Evolutionary conservation across 2,888 invertebrate genomes (phyloP).

Genomic region (Anoncus sp.): DNA sequence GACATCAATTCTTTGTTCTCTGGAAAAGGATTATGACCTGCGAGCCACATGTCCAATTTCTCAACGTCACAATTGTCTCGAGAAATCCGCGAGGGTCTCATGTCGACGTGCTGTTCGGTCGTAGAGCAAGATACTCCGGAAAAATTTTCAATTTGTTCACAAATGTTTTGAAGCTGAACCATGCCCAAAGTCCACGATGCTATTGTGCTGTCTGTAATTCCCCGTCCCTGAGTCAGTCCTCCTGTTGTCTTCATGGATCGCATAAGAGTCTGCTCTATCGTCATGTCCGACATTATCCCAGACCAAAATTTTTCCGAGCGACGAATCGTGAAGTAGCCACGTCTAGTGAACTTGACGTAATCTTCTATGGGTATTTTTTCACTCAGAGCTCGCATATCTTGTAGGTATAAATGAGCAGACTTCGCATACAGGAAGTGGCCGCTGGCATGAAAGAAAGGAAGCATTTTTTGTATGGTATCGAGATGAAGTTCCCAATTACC

Average conservation of each 20-base stretch:
- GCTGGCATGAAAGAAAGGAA: slow-evolving; percentile 78
- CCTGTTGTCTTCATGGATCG: slow-evolving; percentile 28
- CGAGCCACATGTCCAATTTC: slow-evolving; percentile 44
- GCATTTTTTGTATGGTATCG: slow-evolving; percentile 59
- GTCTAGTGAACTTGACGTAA: slow-evolving; percentile 5
- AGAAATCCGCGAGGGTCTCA: slow-evolving; percentile 59
- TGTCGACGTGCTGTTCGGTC: slow-evolving; percentile 73
- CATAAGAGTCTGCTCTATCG: slow-evolving; percentile 38
- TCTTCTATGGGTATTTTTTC: slow-evolving; percentile 60
- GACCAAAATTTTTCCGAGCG: slow-evolving; percentile 39
- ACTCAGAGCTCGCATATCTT: slow-evolving; percentile 74
- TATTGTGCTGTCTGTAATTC: slow-evolving; percentile 63
- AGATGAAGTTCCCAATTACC: slow-evolving; percentile 65
- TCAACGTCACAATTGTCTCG: slow-evolving; percentile 46
- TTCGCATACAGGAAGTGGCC: slow-evolving; percentile 80
- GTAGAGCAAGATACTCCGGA: slow-evolving; percentile 61
- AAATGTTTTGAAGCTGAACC: slow-evolving; percentile 62
- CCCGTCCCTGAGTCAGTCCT: slow-evolving; percentile 29
- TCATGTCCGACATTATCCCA: slow-evolving; percentile 39
- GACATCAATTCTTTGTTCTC: slow-evolving; percentile 40
- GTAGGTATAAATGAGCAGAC: slow-evolving; percentile 77
- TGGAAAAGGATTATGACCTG: slow-evolving; percentile 49
- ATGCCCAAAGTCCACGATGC: slow-evolving; percentile 66
- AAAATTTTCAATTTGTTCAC: slow-evolving; percentile 65
- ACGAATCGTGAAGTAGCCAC: slow-evolving; percentile 24